Conservation (phyloP, 2,113 vertebrate genomes). For the Petromus typicus region DNA sequence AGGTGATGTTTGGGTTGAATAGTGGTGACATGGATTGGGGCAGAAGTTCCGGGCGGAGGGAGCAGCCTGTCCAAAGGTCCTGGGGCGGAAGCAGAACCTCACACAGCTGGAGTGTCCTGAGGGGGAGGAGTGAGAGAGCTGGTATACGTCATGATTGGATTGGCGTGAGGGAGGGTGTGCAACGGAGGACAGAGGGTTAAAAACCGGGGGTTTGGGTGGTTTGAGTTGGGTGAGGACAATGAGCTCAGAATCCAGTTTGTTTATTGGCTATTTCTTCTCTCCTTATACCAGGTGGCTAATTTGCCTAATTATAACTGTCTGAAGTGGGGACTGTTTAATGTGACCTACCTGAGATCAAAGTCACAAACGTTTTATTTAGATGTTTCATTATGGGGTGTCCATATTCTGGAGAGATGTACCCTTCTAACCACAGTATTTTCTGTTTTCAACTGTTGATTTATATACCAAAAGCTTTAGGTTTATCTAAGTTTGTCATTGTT, state of each 20-base stretch:
- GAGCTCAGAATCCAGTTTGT: not conserved
- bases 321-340: not conserved
- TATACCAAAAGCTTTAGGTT: not conserved
- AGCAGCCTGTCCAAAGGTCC: not conserved
- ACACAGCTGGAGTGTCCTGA: not conserved
- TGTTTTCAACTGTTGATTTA: not conserved
- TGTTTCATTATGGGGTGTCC: not conserved
- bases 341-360: not conserved
- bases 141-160: not conserved
- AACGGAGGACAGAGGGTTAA: not conserved
- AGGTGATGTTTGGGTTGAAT: not conserved
- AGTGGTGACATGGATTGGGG: not conserved
- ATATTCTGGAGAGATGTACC: constrained; percentile 8
- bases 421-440: not conserved
- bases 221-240: not conserved
- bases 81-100: not conserved
- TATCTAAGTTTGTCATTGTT: not conserved
- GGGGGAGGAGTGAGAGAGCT: not conserved
- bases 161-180: not conserved
- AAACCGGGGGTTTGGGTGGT: not conserved
- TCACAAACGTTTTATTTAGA: not conserved
- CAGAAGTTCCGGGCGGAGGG: not conserved
- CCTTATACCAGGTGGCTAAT: not conserved
- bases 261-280: not conserved
- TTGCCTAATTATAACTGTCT: not conserved